phyloP scores from a whole-genome alignment of 2,888 invertebrate species.

The Brenthis daphne region DNA sequence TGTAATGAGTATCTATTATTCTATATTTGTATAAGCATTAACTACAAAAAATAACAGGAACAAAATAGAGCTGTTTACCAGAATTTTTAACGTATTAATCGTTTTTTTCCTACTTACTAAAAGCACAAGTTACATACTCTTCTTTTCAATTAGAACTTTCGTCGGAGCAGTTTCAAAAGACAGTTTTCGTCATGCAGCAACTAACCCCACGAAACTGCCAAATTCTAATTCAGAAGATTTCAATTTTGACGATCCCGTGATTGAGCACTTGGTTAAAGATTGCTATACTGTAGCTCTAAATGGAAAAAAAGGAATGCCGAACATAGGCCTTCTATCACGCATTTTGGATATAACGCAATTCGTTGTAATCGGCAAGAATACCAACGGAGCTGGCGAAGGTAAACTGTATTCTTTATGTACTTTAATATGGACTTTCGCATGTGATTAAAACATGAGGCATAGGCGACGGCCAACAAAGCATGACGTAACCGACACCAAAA shows the following conservation, averaged over 20 bases:
- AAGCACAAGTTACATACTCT: neutral
- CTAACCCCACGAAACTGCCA: constrained; percentile 47
- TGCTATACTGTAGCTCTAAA: constrained; percentile 81
- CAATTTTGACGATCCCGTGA: constrained; percentile 51
- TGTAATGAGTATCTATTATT: neutral
- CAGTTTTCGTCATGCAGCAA: constrained; percentile 76
- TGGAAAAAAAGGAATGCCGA: constrained; percentile 56
- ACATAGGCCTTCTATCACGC: constrained; percentile 86
- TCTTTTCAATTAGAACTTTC: constrained; percentile 35
- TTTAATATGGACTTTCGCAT: too few relatives aligned
- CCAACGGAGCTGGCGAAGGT: constrained; percentile 30
- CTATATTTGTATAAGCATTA: too few relatives aligned
- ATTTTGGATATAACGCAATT: constrained; percentile 89
- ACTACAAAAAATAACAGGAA: too few relatives aligned
- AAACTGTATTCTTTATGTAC: too few relatives aligned
- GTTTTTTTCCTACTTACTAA: neutral
- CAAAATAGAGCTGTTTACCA: too few relatives aligned
- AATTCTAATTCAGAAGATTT: constrained; percentile 74
- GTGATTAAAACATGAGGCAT: too few relatives aligned
- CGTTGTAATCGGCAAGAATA: constrained; percentile 80
- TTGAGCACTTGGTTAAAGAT: constrained; percentile 84
- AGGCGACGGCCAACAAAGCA: too few relatives aligned
- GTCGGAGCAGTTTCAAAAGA: constrained; percentile 55
- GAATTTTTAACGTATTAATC: neutral
- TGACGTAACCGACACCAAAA: too few relatives aligned